Base-by-base conservation (phyloP, 2,888 invertebrate genomes). In the Acleris holmiana region DNA sequence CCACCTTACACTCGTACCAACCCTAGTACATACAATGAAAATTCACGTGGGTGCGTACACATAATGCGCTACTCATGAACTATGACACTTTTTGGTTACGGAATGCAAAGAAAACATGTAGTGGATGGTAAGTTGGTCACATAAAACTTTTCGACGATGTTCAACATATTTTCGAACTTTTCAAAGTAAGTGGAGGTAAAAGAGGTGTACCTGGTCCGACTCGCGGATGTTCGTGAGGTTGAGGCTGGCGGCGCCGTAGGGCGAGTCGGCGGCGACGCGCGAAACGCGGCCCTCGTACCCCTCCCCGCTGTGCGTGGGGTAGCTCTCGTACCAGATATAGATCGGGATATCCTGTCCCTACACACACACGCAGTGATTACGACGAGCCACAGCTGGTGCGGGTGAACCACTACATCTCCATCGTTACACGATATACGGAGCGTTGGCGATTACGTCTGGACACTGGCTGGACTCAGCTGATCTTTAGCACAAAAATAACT, bases 311-410 rank as follows among this genome's bases (percentile, higher is more conserved):
- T 98, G 99, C 73, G 98, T 97, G 77, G 98, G 98, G 93, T 99
- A 99, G 88, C 98, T 97, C 93, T 98, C 98, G 95, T 98, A 99
- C 97, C 98, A 98, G 93, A 98, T 98, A 94, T 98, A 98, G 91
- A 99, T 98, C 78, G 98, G 98, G 92, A 98, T 96, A 94, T 98
- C 98, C 94, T 98, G 96, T 87, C 98, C 98, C 98, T 98, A 94
- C 88, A 87, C 86, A 89, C 83, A 82, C 68, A 73, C 60, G 72
- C 41, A 67, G 51, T 67, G 86, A 80, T 83, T 69, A 50, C 48
- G 59, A 70, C 64, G 71, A 64, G 29, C 63, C 71, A 60, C 21
- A 51, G 68, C 78, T 80, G 88, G 85, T 70, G 87, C 83, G 76
- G 67, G 62, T 62, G 49, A 23, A 71, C 68, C 69, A 63, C 47